Base-by-base conservation (phyloP, 2,888 invertebrate genomes). In the Ormyrus labotus region DNA sequence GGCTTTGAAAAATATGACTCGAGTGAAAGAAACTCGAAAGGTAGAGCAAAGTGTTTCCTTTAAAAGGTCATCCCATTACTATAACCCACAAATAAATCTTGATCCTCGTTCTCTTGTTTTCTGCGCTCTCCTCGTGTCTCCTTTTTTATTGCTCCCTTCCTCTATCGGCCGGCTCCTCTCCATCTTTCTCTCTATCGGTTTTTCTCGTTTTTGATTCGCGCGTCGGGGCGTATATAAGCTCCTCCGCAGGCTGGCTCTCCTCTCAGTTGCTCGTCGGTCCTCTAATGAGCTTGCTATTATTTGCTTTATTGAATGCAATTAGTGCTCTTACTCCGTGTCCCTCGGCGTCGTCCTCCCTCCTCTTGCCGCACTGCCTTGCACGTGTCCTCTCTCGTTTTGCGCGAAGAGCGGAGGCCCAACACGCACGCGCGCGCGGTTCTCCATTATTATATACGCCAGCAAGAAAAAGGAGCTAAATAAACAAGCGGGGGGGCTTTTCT, bases 221-320 rank as follows among this genome's bases (percentile, higher is more conserved):
- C 68, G 73, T 50, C 81, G 84, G 34, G 4, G 34, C 34, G 88
- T 88, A 34, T 34, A 34, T 34, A 34, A 34, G 34, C 34, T 34
- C 34, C 34, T 34, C 34, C 34, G 34, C 34, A 3, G 34, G 34
- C 34, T 0, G 34, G 34, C 34, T 34, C 34, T 34, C 34, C 34
- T 5, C 61, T 10, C 51, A 7, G 34, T 55, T 53, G 48, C 57
- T 86, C 85, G 85, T 85, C 50, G 4, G 53, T 60, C 84, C 87
- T 88, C 89, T 89, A 89, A 89, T 89, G 89, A 89, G 89, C 89
- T 89, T 88, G 88, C 89, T 89, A 89, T 89, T 89, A 89, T 89
- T 89, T 89, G 88, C 88, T 88, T 89, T 89, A 89, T 89, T 89
- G 87, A 88, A 89, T 89, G 89, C 89, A 89, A 89, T 89, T 89